Conservation (phyloP, 2,797 vertebrate genomes). For the Poeciliopsis gracilis region DNA sequence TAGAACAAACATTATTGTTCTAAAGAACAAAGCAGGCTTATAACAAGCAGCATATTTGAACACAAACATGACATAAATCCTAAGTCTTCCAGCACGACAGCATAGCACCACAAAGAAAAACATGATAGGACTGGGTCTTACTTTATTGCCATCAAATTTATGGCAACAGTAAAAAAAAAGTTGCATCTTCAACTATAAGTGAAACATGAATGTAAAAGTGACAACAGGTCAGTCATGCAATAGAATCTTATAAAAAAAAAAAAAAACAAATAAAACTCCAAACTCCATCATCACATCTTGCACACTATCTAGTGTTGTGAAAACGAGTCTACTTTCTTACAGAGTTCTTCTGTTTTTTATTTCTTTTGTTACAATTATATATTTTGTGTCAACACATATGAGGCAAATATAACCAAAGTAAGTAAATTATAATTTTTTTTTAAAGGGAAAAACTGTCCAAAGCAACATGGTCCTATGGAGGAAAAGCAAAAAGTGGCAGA, state of each 20-base stretch:
- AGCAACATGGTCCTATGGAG: too few species aligned
- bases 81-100: slow-evolving; percentile 37
- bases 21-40: slow-evolving; percentile 49
- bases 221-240: slow-evolving; percentile 72
- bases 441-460: not conserved
- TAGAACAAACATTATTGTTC: slow-evolving; percentile 43
- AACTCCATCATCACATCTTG: slow-evolving; percentile 5
- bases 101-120: slow-evolving; percentile 41
- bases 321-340: not conserved
- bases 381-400: too few species aligned
- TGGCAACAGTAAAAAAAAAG: slow-evolving; percentile 56
- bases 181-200: slow-evolving; percentile 24
- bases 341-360: not conserved
- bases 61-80: slow-evolving; percentile 44
- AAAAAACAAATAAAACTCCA: slow-evolving; percentile 61
- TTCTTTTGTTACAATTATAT: not conserved
- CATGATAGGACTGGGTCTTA: slow-evolving; percentile 44
- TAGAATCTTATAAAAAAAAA: slow-evolving; percentile 41
- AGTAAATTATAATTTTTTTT: not conserved
- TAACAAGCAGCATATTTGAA: slow-evolving; percentile 46
- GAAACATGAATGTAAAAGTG: slow-evolving; percentile 46
- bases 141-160: slow-evolving; percentile 50
- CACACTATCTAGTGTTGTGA: not conserved
- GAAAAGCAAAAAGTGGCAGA: not conserved
- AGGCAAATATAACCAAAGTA: too few species aligned